phyloP scores from a whole-genome alignment of 2,113 vertebrate species.

The Ariopsis seemanni region DNA sequence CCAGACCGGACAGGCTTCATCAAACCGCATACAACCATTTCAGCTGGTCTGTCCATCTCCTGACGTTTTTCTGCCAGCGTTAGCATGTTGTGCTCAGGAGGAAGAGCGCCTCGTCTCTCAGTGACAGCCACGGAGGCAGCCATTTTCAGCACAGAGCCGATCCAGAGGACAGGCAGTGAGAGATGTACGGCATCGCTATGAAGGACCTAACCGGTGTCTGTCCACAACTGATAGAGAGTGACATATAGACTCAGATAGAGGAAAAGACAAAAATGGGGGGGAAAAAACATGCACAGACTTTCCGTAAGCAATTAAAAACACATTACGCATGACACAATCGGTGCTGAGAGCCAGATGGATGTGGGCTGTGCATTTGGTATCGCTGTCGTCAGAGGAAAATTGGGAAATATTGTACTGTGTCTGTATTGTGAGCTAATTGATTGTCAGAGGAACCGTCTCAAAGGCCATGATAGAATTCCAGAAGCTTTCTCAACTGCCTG shows the following conservation, averaged over 20 bases:
- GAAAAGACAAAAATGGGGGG: constrained; percentile 44
- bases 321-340: constrained; percentile 62
- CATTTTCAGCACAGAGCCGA: constrained; percentile 31
- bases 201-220: constrained; percentile 52
- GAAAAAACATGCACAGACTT: constrained; percentile 39
- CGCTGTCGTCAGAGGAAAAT: constrained; percentile 9
- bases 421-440: constrained; percentile 11
- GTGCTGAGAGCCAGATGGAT: constrained; percentile 61
- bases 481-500: constrained; percentile 59
- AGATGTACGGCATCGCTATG: background rate
- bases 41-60: constrained; percentile 58
- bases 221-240: constrained; percentile 60
- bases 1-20: constrained; percentile 46
- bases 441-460: constrained; percentile 51
- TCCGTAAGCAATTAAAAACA: constrained; percentile 69
- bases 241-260: constrained; percentile 51
- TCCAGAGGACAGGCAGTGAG: constrained; percentile 27
- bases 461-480: constrained; percentile 18
- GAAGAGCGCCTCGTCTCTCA: constrained; percentile 49
- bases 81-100: constrained; percentile 54
- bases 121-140: background rate
- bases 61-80: constrained; percentile 56
- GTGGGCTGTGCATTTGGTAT: constrained; percentile 36
- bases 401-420: background rate
- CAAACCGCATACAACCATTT: constrained; percentile 59